Percentiles rank a stretch among this genome's conserved stretches.
These are phyloP conservation scores for Agrypnus murinus DNA, from an alignment of 2,888 invertebrate genomes.

Conservation along the genomic window DNA sequence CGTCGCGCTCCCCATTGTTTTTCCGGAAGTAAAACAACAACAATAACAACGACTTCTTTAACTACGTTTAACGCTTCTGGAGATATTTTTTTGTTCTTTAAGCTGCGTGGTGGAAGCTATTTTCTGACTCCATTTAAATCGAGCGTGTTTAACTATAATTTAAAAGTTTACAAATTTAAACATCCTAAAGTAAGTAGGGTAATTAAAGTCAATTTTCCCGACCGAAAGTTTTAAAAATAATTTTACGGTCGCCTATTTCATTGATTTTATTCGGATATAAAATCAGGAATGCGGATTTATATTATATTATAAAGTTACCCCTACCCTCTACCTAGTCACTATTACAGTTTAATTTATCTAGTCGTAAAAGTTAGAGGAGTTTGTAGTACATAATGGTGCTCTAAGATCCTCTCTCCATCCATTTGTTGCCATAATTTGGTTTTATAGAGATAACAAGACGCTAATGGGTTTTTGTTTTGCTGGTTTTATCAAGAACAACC, in stretches of 20 bases:
- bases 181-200: neutral
- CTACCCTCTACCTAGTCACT: too few relatives aligned
- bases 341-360: conserved; percentile 39
- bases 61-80: neutral
- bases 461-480: conserved; percentile 24
- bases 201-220: conserved; percentile 20
- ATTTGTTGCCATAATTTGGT: conserved; percentile 30
- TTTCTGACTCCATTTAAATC: conserved; percentile 12
- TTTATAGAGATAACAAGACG: conserved; percentile 36
- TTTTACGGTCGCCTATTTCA: conserved; percentile 42
- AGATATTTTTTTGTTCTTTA: conserved; percentile 14
- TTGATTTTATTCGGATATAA: conserved; percentile 46
- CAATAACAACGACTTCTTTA: neutral
- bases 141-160: conserved; percentile 10
- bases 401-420: conserved; percentile 16
- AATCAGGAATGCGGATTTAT: conserved; percentile 45
- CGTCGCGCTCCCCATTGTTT: neutral
- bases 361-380: conserved; percentile 33
- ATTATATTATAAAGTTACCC: conserved; percentile 9
- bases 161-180: conserved; percentile 21
- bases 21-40: neutral
- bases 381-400: conserved; percentile 15
- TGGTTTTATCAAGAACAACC: neutral
- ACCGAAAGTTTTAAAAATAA: conserved; percentile 30
- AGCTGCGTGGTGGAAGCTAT: conserved; percentile 31